Percentiles rank a stretch among this genome's conserved stretches.
These are phyloP conservation scores for Florisuga fusca DNA, from an alignment of 2,797 vertebrate species.

Conservation along the genomic window DNA sequence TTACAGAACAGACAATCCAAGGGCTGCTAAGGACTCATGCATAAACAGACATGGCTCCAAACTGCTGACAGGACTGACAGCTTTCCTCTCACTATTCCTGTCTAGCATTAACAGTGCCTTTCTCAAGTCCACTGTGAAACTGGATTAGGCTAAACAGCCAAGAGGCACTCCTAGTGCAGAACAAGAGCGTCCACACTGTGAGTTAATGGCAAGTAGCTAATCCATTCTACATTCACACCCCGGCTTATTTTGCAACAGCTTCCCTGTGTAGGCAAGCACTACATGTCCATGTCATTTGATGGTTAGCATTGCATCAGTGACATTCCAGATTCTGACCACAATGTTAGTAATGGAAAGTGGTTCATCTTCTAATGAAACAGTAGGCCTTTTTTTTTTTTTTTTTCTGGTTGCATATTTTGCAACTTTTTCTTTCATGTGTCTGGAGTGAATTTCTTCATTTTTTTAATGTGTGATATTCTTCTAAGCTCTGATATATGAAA, in stretches of 20 bases:
- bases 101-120: background rate
- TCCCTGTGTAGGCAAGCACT: slow-evolving; percentile 72
- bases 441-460: slow-evolving; percentile 33
- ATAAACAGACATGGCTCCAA: background rate
- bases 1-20: background rate
- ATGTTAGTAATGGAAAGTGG: slow-evolving; percentile 72
- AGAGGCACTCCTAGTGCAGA: slow-evolving; percentile 43
- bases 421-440: slow-evolving; percentile 61
- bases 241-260: slow-evolving; percentile 64
- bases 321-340: slow-evolving; percentile 73
- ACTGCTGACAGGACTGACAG: background rate
- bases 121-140: slow-evolving; percentile 3
- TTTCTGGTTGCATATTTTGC: slow-evolving; percentile 46
- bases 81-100: background rate
- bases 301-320: slow-evolving; percentile 72
- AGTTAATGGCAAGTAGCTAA: slow-evolving; percentile 44
- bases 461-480: slow-evolving; percentile 27
- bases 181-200: slow-evolving; percentile 3
- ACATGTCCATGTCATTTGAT: slow-evolving; percentile 69
- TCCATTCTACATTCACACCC: slow-evolving; percentile 63
- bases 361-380: slow-evolving; percentile 67
- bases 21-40: background rate
- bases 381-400: background rate
- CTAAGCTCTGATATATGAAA: background rate
- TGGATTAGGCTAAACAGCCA: slow-evolving; percentile 25